These are phyloP conservation scores for Rhinophrynus dorsalis DNA, from an alignment of 2,797 vertebrate species.

Conservation along the genomic window DNA sequence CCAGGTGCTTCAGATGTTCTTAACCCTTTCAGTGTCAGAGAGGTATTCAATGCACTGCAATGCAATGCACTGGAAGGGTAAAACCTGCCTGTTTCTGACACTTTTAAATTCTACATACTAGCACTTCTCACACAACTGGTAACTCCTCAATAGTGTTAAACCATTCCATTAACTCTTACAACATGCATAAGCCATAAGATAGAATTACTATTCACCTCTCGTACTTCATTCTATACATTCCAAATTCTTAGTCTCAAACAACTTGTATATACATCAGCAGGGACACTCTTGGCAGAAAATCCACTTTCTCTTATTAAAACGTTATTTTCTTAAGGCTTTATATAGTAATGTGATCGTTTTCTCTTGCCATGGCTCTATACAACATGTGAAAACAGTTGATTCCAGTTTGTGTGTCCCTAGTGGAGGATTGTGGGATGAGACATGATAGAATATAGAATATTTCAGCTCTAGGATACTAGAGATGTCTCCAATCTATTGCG, in stretches of 20 bases:
- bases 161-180: too few species aligned
- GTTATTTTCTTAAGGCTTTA: constrained; percentile 1
- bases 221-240: not conserved
- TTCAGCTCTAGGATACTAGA: too few species aligned
- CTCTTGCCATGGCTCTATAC: not conserved
- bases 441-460: not conserved
- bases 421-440: not conserved
- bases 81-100: too few species aligned
- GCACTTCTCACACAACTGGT: too few species aligned
- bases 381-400: not conserved
- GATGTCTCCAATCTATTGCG: too few species aligned
- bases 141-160: too few species aligned
- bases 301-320: not conserved
- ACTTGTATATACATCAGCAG: not conserved
- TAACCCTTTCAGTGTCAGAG: too few species aligned
- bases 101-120: too few species aligned
- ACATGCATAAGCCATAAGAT: too few species aligned
- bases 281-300: not conserved
- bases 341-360: not conserved
- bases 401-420: not conserved
- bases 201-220: not conserved
- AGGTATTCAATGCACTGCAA: too few species aligned
- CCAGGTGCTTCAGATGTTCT: too few species aligned
- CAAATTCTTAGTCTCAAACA: not conserved
- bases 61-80: too few species aligned